These are phyloP conservation scores for Poeciliopsis infans DNA, from an alignment of 2,797 vertebrate species.

Conservation along the genomic window DNA sequence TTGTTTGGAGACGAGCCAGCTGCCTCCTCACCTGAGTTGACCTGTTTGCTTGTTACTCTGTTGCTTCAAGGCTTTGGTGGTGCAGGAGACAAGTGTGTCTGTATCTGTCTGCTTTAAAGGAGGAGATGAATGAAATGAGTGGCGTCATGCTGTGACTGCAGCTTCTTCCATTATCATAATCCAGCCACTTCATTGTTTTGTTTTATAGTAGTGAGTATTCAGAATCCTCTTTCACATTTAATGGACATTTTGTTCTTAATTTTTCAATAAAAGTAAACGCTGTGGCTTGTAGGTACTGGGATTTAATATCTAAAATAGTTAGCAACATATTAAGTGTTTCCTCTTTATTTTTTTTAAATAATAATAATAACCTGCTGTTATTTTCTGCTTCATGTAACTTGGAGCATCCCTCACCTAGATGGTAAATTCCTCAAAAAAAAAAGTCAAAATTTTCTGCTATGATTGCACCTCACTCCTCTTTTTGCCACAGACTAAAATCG, in stretches of 20 bases:
- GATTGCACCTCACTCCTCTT: constrained; percentile 14
- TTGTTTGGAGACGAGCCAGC: constrained; percentile 53
- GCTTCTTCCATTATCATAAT: background rate
- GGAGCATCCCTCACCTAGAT: background rate
- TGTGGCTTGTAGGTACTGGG: background rate
- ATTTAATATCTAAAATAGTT: background rate
- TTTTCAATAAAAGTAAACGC: background rate
- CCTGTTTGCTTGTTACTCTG: constrained; percentile 41
- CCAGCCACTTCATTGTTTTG: constrained; percentile 3
- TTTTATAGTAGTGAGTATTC: constrained; percentile 29
- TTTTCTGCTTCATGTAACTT: background rate
- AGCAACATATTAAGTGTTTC: background rate
- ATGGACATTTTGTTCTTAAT: background rate
- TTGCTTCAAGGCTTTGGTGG: constrained; percentile 38
- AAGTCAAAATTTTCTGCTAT: constrained; percentile 2
- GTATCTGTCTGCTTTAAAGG: constrained; percentile 29
- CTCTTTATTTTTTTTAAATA: background rate
- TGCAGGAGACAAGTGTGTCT: constrained; percentile 29
- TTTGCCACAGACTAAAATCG: constrained; percentile 2
- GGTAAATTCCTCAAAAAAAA: background rate
- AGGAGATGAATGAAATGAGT: constrained; percentile 13
- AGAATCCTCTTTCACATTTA: constrained; percentile 13
- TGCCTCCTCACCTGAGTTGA: constrained; percentile 30
- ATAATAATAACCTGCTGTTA: background rate
- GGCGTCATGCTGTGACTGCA: background rate